Evolutionary conservation across 2,113 vertebrate species (phyloP).

Genomic region (Odocoileus hemionus): DNA sequence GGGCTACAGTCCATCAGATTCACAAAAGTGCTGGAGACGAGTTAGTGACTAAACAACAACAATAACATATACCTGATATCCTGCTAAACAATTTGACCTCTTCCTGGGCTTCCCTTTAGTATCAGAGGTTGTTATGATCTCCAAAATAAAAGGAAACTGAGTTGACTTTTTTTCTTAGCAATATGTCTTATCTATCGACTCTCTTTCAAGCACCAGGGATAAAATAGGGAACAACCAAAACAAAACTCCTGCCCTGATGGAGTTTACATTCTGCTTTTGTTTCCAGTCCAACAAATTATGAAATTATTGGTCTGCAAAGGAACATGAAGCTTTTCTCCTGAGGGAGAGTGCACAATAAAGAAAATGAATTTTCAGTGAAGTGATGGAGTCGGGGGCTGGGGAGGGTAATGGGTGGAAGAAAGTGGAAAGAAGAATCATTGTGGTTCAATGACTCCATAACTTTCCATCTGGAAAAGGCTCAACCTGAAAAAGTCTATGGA

Average conservation of each 20-base stretch:
- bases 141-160: not conserved
- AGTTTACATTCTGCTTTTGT: not conserved
- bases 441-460: not conserved
- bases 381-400: fast-evolving
- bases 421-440: not conserved
- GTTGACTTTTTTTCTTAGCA: not conserved
- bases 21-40: not conserved
- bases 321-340: not conserved
- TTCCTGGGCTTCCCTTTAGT: not conserved
- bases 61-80: not conserved
- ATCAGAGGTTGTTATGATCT: not conserved
- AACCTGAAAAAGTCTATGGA: not conserved
- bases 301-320: not conserved
- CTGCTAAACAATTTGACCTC: not conserved
- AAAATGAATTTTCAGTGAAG: not conserved
- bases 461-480: not conserved
- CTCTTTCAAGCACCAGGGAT: not conserved
- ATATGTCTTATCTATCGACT: not conserved
- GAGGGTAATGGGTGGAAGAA: not conserved
- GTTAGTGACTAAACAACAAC: not conserved
- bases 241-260: not conserved
- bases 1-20: not conserved
- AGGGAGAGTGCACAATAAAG: not conserved
- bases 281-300: not conserved
- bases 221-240: not conserved